Evolutionary conservation across 2,888 invertebrate species (phyloP), one percentile per base, ranked within the genome.

Genomic region (Subacronicta megacephala): DNA sequence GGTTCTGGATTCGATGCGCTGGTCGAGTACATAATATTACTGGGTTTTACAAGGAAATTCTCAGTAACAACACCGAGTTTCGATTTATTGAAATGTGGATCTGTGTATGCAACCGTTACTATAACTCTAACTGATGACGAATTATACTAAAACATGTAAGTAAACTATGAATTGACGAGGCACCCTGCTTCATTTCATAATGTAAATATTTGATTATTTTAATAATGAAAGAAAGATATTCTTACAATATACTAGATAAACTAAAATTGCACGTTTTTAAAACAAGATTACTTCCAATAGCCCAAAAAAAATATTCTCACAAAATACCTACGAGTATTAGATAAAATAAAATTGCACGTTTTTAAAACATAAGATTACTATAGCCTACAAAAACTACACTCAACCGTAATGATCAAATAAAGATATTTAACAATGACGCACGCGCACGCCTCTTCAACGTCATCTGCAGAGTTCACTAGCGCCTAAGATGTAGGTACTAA

Each of bases 381-480:
- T 10, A 33, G 35, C 31, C 23, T 44, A 29, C 53, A 42, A 45
- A 45, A 38, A 7, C 23, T 36, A 46, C 33, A 43, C 1, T 1
- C 15, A 49, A 44, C 41, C 45, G n/a, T 36, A 52, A 31, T 35
- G 15, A 38, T 41, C 44, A 46, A 42, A 46, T 23, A 23, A 4
- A 37, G 29, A 18, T 43, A 38, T 52, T 63, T 46, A 0, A 51
- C 20, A 33, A n/a, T 52, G 52, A 58, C 52, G 59, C 47, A 46
- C 43, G 38, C 46, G 46, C 51, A 52, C 63, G 42, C 62, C 51
- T 58, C 26, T 16, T 58, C n/a, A 29, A 40, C 63, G 63, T 58
- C 59, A 63, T 37, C 38, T 35, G 18, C 7, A 23, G 23, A 47
- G 16, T 40, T 47, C 12, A 33, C 15, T 47, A 40, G 36, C 43